Conservation (phyloP, 2,113 vertebrate species). For the Lethenteron reissneri region DNA sequence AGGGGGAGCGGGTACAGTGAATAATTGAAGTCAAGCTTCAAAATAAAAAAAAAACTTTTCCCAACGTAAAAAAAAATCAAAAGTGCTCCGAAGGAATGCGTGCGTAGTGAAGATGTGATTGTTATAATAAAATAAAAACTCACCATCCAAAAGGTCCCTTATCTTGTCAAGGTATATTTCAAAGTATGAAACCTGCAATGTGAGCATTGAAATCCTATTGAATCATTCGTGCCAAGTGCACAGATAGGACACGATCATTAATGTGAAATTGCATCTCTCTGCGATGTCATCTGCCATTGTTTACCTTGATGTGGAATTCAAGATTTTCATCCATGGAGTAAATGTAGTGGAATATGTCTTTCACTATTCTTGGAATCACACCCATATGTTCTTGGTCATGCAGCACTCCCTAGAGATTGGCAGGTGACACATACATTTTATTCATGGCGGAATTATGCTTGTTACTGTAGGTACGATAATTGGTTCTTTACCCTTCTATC, state of each 20-base stretch:
- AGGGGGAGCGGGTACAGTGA: too few relatives aligned
- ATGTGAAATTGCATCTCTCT: background rate
- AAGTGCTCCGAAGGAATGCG: too few relatives aligned
- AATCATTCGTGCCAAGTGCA: background rate
- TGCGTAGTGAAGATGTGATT: too few relatives aligned
- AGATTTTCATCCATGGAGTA: conserved; percentile 93
- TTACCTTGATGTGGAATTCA: conserved; percentile 85
- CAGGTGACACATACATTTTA: too few relatives aligned
- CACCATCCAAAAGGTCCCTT: conserved; percentile 71
- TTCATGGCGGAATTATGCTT: too few relatives aligned
- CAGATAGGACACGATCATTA: background rate
- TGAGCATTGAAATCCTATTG: background rate
- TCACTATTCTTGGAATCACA: conserved; percentile 69
- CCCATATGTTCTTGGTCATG: conserved; percentile 64
- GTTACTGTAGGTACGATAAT: too few relatives aligned
- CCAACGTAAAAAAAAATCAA: background rate
- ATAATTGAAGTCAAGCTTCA: too few relatives aligned
- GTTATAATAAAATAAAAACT: conserved; percentile 14
- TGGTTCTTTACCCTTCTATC: too few relatives aligned
- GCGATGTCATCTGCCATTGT: background rate
- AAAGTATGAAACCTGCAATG: conserved; percentile 75
- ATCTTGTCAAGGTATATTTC: conserved; percentile 98
- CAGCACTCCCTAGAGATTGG: conserved; percentile 38
- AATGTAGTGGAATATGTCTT: conserved; percentile 80
- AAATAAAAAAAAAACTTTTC: background rate